Base-by-base conservation (phyloP, 1,140 invertebrate species). In the Temnothorax curvispinosus region DNA sequence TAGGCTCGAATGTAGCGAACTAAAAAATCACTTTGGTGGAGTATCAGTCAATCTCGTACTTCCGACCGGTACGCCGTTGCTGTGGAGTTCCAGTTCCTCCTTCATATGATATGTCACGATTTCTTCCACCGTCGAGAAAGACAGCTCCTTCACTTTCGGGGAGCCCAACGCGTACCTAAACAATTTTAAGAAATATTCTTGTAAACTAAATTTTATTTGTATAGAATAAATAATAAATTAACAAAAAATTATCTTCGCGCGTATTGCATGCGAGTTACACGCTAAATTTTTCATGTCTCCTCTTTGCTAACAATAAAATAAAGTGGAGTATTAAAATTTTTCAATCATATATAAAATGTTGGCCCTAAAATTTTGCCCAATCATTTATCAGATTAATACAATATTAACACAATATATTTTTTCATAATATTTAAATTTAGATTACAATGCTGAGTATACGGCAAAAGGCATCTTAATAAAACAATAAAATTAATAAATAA, bases 121-220 rank as follows among this genome's bases (percentile, higher is more conserved):
- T n/a, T 95, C 95, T n/a, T 95, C 95, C 3, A 95, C 85, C 8
- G 50, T 94, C 0, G 56, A 65, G 75, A 95, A 95, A 3, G 93
- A 91, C 52, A 93, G 87, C 64, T 95, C 95, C 2, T 94, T 93
- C 9, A 86, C 65, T 80, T 95, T 95, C 0, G 87, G 65, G 0
- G 93, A 92, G 11, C 95, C 95, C 44, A 95, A 88, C 0, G 95
- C 94, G 65, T 92, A 95, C 82, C 94, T 95, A 56, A 41, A 67
- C 38, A 41, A 88, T 15, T 69, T 54, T 47, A 21, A 0, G 50
- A 35, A 64, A 50, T 62, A 69, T 47, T 41, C 0, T 60, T 67
- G 3, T 32, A 44, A 44, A 38, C 0, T 5, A 18, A 84, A 69
- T 69, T 56, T 11, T 54, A 47, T 58, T 60, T 9, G 5, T 71